A percentile compares a stretch with the other conserved stretches of the same genome.
phyloP scores from a whole-genome alignment of 2,113 vertebrate genomes.

The Isurus oxyrinchus region DNA sequence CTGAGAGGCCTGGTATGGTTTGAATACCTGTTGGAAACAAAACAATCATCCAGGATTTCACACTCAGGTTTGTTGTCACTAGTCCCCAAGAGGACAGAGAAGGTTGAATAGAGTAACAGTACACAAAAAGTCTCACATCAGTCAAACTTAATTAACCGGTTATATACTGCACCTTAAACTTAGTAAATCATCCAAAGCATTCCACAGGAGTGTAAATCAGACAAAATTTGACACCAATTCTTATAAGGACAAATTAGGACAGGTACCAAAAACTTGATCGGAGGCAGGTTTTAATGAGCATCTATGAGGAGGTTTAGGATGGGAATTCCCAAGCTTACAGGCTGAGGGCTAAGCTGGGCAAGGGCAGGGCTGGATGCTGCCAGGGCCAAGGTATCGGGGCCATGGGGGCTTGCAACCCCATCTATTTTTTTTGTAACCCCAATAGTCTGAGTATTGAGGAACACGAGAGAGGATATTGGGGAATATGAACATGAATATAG shows the following conservation, averaged over 20 bases:
- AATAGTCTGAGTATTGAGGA: background rate
- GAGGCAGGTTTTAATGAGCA: too few species aligned
- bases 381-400: too few species aligned
- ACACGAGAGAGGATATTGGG: background rate
- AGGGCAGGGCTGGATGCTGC: background rate
- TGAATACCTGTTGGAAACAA: constrained; percentile 74
- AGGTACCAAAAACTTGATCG: too few species aligned
- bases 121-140: background rate
- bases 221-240: too few species aligned
- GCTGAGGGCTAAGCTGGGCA: too few species aligned
- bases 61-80: background rate
- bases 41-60: background rate
- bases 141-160: background rate
- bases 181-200: background rate
- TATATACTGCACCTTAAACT: background rate
- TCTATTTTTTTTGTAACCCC: too few species aligned
- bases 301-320: too few species aligned
- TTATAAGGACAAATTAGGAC: too few species aligned
- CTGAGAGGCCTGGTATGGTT: constrained; percentile 94
- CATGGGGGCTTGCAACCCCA: too few species aligned
- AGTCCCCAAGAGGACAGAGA: background rate
- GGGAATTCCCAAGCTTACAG: background rate
- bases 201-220: too few species aligned
- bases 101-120: background rate
- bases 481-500: background rate